Evolutionary conservation across 2,888 invertebrate genomes (phyloP).

Genomic region (Dorcus hopei): DNA sequence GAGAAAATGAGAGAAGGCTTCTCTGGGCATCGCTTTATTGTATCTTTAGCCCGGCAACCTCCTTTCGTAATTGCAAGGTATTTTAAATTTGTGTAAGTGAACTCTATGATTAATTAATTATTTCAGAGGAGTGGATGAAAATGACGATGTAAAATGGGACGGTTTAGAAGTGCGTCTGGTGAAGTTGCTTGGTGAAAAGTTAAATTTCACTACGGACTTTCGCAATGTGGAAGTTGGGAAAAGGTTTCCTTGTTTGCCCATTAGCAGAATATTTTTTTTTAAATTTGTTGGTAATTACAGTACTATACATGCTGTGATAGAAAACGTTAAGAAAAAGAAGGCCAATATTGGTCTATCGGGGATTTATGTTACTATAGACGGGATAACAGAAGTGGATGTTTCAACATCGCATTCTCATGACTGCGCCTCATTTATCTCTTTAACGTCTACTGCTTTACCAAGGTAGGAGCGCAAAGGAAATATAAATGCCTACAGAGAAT

Average conservation of each 20-base stretch:
- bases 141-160: conserved; percentile 63
- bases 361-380: conserved; percentile 62
- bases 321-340: conserved; percentile 53
- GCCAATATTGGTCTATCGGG: conserved; percentile 71
- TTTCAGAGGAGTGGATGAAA: conserved; percentile 42
- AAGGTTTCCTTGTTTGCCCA: conserved; percentile 22
- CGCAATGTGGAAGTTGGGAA: conserved; percentile 53
- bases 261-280: not conserved
- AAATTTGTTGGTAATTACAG: conserved; percentile 51
- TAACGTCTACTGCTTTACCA: conserved; percentile 75
- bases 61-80: conserved; percentile 70
- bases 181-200: conserved; percentile 57
- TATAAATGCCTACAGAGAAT: too few relatives aligned
- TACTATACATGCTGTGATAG: conserved; percentile 54
- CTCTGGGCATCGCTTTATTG: conserved; percentile 69
- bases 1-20: conserved; percentile 66
- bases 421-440: conserved; percentile 73
- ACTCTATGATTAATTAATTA: not conserved
- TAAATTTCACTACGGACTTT: conserved; percentile 73
- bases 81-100: not conserved
- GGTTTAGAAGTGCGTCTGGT: conserved; percentile 72
- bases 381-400: conserved; percentile 55
- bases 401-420: conserved; percentile 67
- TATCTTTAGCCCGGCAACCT: conserved; percentile 69
- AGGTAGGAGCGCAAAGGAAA: conserved; percentile 50